Conservation (phyloP, 2,888 invertebrate species). For the Cephus nigrinus region DNA sequence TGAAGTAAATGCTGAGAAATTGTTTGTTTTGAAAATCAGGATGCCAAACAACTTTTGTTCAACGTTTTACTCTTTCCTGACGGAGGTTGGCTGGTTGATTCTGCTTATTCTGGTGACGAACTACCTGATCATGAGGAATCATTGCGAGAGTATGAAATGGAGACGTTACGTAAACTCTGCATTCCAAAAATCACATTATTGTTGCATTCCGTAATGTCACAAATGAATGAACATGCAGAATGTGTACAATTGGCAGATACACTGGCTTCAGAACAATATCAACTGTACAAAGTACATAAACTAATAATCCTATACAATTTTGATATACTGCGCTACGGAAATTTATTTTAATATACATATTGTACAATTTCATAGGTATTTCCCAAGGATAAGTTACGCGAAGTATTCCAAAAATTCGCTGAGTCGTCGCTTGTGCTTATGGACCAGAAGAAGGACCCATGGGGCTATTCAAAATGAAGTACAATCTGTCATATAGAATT, state of each 20-base stretch:
- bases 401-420: constrained; percentile 80
- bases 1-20: background rate
- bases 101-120: constrained; percentile 69
- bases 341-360: constrained; percentile 9
- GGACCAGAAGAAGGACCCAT: constrained; percentile 84
- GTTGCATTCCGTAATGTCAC: constrained; percentile 82
- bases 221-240: constrained; percentile 80
- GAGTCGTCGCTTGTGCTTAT: constrained; percentile 82
- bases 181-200: constrained; percentile 86
- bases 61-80: constrained; percentile 91
- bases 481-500: background rate
- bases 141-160: constrained; percentile 77
- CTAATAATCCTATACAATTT: constrained; percentile 11
- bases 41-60: constrained; percentile 82
- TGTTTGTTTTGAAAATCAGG: constrained; percentile 61
- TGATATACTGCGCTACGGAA: constrained; percentile 13
- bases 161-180: constrained; percentile 81
- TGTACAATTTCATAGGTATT: constrained; percentile 66
- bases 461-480: constrained; percentile 73
- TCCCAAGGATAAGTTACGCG: constrained; percentile 79
- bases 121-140: constrained; percentile 67
- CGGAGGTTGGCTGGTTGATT: constrained; percentile 89
- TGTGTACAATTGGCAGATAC: constrained; percentile 82
- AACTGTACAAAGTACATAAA: constrained; percentile 78
- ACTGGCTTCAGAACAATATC: constrained; percentile 81